Evolutionary conservation across 2,797 vertebrate genomes (phyloP), one percentile per base, ranked within the genome.

Genomic region (Malacoctenus gilli): DNA sequence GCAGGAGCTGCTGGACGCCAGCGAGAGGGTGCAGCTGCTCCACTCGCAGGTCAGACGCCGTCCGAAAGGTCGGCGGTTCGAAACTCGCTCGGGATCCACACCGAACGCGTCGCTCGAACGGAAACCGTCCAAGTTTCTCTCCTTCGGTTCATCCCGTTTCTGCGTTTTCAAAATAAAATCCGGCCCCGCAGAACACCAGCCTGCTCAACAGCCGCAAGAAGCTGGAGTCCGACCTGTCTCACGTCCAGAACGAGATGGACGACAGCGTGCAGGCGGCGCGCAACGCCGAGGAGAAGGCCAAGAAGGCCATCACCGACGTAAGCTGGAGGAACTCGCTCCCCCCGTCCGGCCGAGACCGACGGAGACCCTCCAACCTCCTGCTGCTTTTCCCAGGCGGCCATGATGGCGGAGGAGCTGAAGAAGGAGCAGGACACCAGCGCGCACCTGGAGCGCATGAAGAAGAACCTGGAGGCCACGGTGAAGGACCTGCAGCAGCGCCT

Each of bases 321-420:
- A 89, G 91, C n/a, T 19, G 0, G 0, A 4, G 32, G 1, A 2
- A 2, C 5, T 28, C 25, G 6, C 25, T 5, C 2, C 2, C 9
- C 4, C 25, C 6, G 25, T 28, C 25, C 4, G 25, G 9, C 5
- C 9, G 5, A 28, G 2, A 28, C 1, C 6, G 25, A 28, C 25
- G 4, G 25, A 2, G 6, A 2, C 6, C 5, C 25, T 28, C n/a
- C n/a, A 9, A 6, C 9, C 9, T 2, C 6, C 25, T 6, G 25
- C 2, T 5, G 25, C 25, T 28, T 9, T 32, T 9, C 4, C 86
- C 89, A 84, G 75, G 92, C 92, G 0, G 92, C 93, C 73, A 91
- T 93, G 90, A 95, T 94, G 93, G 92, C 90, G 0, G 94, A 95
- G 22, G 92, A 94, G 82, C 78, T 95, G 64, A 94, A 93, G 86